Evolutionary conservation across 2,797 vertebrate species (phyloP), one percentile per base, ranked within the genome.

Genomic region (Anguilla pacifica): DNA sequence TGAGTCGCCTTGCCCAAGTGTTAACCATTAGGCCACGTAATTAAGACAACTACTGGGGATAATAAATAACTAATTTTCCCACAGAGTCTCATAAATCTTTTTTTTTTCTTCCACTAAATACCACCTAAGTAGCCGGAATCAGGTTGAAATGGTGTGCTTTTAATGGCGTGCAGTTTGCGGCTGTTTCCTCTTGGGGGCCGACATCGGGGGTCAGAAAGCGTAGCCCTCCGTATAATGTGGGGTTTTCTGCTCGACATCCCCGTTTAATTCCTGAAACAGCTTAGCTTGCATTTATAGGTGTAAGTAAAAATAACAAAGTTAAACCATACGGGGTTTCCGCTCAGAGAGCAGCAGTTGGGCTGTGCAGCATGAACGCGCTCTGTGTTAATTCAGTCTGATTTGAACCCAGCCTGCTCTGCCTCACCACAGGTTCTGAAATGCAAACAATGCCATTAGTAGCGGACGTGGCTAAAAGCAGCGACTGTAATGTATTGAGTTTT

Each of bases 31-130:
- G 83, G 82, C 87, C 39, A 43, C 46, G 51, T 17, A 72, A 84
- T 84, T 87, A 72, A 83, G 83, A 81, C 70, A 74, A 87, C 87
- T 84, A 31, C 87, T 49, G 82, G 10, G 79, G 46, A 82, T 82
- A 82, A 84, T 87, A 84, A 55, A 84, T 39, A 70, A 84, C 59
- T 64, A 43, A 83, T 87, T 84, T 84, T 87, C 28, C 59, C 39
- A 84, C 83, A 59, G 31, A 22, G 83, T 51, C 57, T 43, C 53
- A 84, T 84, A 59, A 84, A 84, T 61, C 83, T 84, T 57, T 84
- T 87, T 84, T 84, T 87, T 84, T 31, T 84, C 64, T 70, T 7
- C 17, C 64, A 43, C 83, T 84, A 87, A 87, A 74, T 72, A n/a
- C 46, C 49, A 70, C 67, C 83, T 72, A 84, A 74, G 46, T 87